Percentiles rank a stretch among this genome's conserved stretches.
Conservation (phyloP, 1,140 invertebrate genomes). For the Belonocnema kinseyi region DNA sequence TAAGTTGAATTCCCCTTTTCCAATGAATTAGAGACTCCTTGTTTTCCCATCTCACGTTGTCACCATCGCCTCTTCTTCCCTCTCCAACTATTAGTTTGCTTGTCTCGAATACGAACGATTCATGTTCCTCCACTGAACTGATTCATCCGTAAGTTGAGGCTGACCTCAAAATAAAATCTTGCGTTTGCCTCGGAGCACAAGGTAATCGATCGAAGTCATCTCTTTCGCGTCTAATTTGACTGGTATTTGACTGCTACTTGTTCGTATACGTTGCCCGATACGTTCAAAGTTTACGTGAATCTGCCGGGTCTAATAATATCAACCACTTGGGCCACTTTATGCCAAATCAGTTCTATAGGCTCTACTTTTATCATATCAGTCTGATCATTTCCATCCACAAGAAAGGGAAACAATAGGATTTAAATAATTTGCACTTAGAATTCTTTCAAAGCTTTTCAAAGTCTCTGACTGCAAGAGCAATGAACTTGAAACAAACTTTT, state of each 20-base stretch:
- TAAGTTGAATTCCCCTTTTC: neutral
- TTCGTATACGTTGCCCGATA: conserved; percentile 6
- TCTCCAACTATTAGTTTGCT: conserved; percentile 29
- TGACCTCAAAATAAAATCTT: conserved; percentile 24
- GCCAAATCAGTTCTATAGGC: conserved; percentile 1
- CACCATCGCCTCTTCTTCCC: conserved; percentile 13
- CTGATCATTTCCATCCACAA: neutral
- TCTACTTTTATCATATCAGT: neutral
- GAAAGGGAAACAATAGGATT: neutral
- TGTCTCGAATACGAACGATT: conserved; percentile 19
- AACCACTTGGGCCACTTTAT: conserved; percentile 22
- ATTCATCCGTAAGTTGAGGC: conserved; percentile 6
- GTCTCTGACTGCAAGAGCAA: too few relatives aligned
- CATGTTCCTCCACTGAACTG: neutral
- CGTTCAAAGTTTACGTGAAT: conserved; percentile 23
- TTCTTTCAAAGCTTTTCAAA: too few relatives aligned
- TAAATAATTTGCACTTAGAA: too few relatives aligned
- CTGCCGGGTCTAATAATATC: conserved; percentile 23
- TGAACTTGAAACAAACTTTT: too few relatives aligned
- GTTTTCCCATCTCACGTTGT: conserved; percentile 26
- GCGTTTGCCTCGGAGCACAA: conserved; percentile 10
- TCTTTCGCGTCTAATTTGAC: conserved; percentile 3
- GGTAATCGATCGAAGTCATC: conserved; percentile 28
- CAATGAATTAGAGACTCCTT: conserved; percentile 28
- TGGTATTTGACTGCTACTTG: neutral